Conservation (phyloP, 2,797 vertebrate genomes). For the Phoeniculus purpureus region DNA sequence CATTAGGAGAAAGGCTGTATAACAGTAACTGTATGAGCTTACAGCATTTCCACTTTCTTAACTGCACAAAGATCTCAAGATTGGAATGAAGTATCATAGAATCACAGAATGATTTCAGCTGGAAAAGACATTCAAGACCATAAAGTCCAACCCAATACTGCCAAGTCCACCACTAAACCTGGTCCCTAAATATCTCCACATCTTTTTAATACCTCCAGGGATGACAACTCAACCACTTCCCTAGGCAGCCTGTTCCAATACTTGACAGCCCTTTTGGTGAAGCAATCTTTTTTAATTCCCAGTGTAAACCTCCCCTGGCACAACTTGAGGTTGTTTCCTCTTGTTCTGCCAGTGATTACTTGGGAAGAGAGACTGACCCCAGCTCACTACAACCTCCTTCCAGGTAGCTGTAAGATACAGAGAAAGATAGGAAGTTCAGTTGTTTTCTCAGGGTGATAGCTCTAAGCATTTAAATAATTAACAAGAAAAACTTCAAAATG, state of each 20-base stretch:
- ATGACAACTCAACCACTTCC: neutral
- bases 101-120: neutral
- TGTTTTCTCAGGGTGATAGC: neutral
- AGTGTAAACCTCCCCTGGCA: neutral
- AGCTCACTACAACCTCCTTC: neutral
- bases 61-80: neutral
- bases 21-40: neutral
- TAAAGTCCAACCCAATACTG: neutral
- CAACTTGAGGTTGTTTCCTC: neutral
- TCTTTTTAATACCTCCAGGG: neutral
- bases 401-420: neutral
- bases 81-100: neutral
- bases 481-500: constrained; percentile 18
- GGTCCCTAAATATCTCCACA: neutral
- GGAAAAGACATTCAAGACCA: neutral
- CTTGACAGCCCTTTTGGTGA: neutral
- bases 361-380: neutral
- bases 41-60: neutral
- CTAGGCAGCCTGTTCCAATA: neutral
- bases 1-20: neutral
- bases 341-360: neutral
- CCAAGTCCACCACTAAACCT: neutral
- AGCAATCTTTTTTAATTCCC: neutral
- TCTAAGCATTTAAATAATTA: neutral
- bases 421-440: neutral